A percentile compares a stretch with the other conserved stretches of the same genome.
Evolutionary conservation across 92 coral and sea anemone species (phyloP).

Genomic region (Zoanthus gigantus): DNA sequence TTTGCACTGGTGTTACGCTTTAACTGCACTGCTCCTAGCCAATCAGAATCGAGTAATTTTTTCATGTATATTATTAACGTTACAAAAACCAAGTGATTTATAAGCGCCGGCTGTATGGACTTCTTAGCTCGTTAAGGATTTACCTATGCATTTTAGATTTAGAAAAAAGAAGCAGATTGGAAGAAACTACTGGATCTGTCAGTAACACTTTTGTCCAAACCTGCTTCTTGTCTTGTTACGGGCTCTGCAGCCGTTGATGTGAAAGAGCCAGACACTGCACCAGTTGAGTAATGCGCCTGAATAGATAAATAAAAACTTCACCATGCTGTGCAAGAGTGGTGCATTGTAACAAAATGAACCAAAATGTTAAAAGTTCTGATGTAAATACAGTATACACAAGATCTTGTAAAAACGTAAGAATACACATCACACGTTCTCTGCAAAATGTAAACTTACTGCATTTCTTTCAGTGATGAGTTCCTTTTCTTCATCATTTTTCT

Average conservation of each 20-base stretch:
- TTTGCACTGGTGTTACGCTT: too few relatives aligned
- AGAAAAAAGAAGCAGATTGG: too few relatives aligned
- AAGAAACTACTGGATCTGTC: too few relatives aligned
- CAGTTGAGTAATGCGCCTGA: constrained; percentile 43
- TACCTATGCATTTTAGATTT: too few relatives aligned
- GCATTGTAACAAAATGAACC: not conserved
- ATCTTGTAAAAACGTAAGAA: too few relatives aligned
- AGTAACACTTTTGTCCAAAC: not conserved
- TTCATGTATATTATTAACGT: too few relatives aligned
- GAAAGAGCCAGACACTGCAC: constrained; percentile 38
- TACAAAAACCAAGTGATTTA: too few relatives aligned
- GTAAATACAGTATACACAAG: too few relatives aligned
- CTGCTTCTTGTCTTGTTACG: constrained; percentile 48
- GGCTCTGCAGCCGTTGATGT: constrained; percentile 41
- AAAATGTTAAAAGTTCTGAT: not conserved
- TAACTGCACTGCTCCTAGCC: too few relatives aligned
- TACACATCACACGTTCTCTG: not conserved
- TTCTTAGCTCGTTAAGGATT: too few relatives aligned
- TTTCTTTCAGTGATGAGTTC: constrained; percentile 88
- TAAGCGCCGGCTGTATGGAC: too few relatives aligned
- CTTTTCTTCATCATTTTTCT: constrained; percentile 56
- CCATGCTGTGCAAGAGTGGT: not conserved
- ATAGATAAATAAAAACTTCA: not conserved
- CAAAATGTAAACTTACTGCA: constrained; percentile 77
- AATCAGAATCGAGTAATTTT: too few relatives aligned